phyloP scores from a whole-genome alignment of 2,113 vertebrate genomes.

The Clarias magur region DNA sequence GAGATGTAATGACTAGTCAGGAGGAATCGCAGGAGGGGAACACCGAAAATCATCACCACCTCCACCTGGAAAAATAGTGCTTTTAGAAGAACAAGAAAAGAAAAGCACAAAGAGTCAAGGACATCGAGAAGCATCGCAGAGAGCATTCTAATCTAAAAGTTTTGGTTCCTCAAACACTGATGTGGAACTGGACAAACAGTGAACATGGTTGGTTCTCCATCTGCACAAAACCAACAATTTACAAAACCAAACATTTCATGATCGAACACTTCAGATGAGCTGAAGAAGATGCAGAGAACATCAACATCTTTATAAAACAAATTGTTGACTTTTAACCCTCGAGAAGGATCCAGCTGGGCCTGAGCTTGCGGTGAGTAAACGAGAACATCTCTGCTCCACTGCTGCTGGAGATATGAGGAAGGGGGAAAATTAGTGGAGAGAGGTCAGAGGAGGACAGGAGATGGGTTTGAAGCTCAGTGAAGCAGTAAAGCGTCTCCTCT shows the following conservation, averaged over 20 bases:
- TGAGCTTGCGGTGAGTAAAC: not conserved
- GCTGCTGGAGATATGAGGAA: not conserved
- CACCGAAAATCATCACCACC: not conserved
- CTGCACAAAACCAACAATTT: not conserved
- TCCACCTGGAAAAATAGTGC: not conserved
- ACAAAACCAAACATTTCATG: not conserved
- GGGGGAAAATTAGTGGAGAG: not conserved
- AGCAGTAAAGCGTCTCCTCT: conserved; percentile 43
- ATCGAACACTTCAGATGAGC: not conserved
- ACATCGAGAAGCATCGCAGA: not conserved
- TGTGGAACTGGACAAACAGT: not conserved
- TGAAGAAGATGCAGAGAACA: not conserved
- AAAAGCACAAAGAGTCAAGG: not conserved
- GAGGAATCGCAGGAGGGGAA: conserved; percentile 14
- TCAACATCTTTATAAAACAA: not conserved
- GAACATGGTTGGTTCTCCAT: not conserved
- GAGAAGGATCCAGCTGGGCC: not conserved
- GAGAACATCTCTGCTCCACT: conserved; percentile 14
- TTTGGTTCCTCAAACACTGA: not conserved
- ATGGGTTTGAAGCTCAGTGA: conserved; percentile 49
- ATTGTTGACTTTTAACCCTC: not conserved
- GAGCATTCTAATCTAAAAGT: not conserved
- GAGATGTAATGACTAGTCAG: conserved; percentile 9
- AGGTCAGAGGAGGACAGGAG: conserved; percentile 29
- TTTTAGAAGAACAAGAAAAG: not conserved